Conservation (phyloP, 2,113 vertebrate species). For the Haplochromis vanheusdeni region DNA sequence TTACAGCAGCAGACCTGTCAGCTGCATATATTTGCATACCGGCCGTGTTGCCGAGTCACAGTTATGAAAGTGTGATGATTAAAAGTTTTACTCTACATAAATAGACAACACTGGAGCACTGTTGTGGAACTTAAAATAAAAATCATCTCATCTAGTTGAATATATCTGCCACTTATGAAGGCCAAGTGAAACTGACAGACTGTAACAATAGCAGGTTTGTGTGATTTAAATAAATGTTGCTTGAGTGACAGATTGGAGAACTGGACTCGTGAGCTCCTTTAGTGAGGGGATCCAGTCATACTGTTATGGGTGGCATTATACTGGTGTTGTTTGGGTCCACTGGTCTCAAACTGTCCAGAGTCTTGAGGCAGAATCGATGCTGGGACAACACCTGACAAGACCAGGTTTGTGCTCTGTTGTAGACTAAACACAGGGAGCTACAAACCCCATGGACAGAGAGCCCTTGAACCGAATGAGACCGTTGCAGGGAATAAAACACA, state of each 20-base stretch:
- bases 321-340: not conserved
- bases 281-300: not conserved
- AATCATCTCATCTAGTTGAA: not conserved
- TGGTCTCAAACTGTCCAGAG: not conserved
- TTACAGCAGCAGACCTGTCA: not conserved
- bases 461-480: not conserved
- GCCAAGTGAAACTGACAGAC: not conserved
- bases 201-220: not conserved
- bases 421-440: not conserved
- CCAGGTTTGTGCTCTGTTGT: not conserved
- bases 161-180: not conserved
- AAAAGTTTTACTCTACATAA: not conserved
- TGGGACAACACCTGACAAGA: not conserved
- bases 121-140: not conserved
- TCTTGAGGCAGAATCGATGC: not conserved
- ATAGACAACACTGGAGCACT: not conserved
- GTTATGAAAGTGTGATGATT: not conserved
- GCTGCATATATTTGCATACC: constrained; percentile 9
- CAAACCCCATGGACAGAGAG: not conserved
- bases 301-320: not conserved
- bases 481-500: not conserved
- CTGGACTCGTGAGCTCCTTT: not conserved
- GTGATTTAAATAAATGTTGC: not conserved
- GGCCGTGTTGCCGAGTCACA: not conserved
- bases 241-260: not conserved